phyloP scores from a whole-genome alignment of 2,888 invertebrate genomes.

The Dynastes grantii region DNA sequence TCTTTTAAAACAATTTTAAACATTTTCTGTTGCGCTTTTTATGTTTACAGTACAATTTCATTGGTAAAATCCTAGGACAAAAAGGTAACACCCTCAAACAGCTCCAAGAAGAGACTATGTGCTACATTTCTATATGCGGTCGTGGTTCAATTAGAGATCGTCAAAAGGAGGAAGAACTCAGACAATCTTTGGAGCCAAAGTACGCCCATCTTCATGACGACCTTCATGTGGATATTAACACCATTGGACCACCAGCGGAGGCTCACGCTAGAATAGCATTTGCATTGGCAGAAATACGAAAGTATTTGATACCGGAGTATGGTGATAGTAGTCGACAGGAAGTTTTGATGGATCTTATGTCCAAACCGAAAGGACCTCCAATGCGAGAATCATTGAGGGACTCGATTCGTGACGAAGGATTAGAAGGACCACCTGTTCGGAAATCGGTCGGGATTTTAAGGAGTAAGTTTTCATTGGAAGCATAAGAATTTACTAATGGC shows the following conservation, averaged over 20 bases:
- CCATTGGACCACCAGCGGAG: conserved; percentile 88
- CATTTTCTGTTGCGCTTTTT: background rate
- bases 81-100: conserved; percentile 95
- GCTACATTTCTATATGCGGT: conserved; percentile 95
- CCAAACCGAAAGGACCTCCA: conserved; percentile 67
- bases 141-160: conserved; percentile 94
- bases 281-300: conserved; percentile 86
- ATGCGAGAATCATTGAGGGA: conserved; percentile 57
- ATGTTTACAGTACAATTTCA: conserved; percentile 89
- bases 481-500: too few relatives aligned
- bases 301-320: conserved; percentile 83
- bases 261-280: conserved; percentile 90
- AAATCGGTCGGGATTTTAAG: conserved; percentile 65
- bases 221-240: conserved; percentile 90
- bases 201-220: conserved; percentile 91
- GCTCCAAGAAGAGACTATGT: conserved; percentile 94
- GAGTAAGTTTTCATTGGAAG: conserved; percentile 55
- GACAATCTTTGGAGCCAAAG: conserved; percentile 88
- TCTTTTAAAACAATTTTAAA: background rate
- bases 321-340: conserved; percentile 89
- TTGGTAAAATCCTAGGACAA: conserved; percentile 93
- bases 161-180: conserved; percentile 83
- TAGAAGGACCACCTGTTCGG: conserved; percentile 48
- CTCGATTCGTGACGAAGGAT: background rate
- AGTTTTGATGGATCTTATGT: conserved; percentile 86